These are phyloP conservation scores for Drosophila merina DNA, from an alignment of 2,888 invertebrate genomes.

Conservation along the genomic window DNA sequence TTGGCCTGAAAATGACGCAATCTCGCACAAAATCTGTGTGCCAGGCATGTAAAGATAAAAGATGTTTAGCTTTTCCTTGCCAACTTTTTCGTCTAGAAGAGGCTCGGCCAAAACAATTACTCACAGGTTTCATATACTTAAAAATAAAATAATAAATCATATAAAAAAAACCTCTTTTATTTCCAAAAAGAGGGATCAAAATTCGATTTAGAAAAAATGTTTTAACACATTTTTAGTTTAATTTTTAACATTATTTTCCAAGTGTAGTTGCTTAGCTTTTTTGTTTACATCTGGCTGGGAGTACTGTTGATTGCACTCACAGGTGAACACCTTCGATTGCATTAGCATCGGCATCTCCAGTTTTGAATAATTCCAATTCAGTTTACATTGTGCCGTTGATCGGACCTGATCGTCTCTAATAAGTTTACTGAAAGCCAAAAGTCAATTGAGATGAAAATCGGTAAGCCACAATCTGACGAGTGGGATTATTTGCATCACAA, in stretches of 20 bases:
- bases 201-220: too few relatives aligned
- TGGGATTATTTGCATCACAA: conserved; percentile 29
- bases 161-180: neutral
- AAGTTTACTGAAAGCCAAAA: conserved; percentile 16
- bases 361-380: conserved; percentile 66
- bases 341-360: conserved; percentile 43
- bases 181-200: too few relatives aligned
- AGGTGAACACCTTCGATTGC: conserved; percentile 35
- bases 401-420: conserved; percentile 42
- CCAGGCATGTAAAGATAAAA: conserved; percentile 5
- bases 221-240: neutral
- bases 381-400: conserved; percentile 62
- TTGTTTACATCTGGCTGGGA: conserved; percentile 37
- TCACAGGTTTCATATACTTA: neutral
- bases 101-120: neutral
- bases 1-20: conserved; percentile 27
- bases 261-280: conserved; percentile 13
- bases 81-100: neutral
- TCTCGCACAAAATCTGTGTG: conserved; percentile 19
- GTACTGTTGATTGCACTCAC: conserved; percentile 32
- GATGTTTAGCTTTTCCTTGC: conserved; percentile 1
- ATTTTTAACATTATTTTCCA: neutral
- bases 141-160: neutral
- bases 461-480: conserved; percentile 54
- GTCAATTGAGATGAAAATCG: conserved; percentile 61